Conservation (phyloP, 2,888 invertebrate species). For the Leptinotarsa rubiginosa region DNA sequence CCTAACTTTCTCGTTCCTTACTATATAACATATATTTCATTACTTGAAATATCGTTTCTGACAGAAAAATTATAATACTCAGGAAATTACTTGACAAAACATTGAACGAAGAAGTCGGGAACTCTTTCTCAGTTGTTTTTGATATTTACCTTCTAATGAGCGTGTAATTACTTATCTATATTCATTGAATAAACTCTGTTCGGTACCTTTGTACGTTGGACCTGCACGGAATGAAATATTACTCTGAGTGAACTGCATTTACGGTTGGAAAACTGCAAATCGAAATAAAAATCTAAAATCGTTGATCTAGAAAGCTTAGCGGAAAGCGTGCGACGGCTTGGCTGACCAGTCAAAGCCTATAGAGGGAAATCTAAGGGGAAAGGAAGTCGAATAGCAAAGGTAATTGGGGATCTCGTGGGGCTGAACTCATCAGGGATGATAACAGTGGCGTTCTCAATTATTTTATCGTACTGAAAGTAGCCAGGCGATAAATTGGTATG, state of each 20-base stretch:
- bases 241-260: constrained; percentile 17
- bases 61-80: too few species aligned
- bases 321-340: constrained; percentile 48
- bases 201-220: background rate
- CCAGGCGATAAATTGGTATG: constrained; percentile 5
- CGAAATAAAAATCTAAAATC: constrained; percentile 55
- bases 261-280: constrained; percentile 38
- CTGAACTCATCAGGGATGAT: constrained; percentile 43
- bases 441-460: constrained; percentile 38
- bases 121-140: too few species aligned
- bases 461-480: background rate
- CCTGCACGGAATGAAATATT: background rate
- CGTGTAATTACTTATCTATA: too few species aligned
- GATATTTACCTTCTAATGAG: too few species aligned
- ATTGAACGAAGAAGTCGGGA: too few species aligned
- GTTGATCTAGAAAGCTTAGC: constrained; percentile 57
- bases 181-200: too few species aligned
- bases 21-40: too few species aligned
- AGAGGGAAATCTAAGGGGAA: constrained; percentile 37
- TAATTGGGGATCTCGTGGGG: constrained; percentile 55
- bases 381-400: constrained; percentile 55
- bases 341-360: constrained; percentile 53
- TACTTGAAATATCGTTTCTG: too few species aligned
- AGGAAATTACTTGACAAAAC: too few species aligned
- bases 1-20: too few species aligned